phyloP scores from a whole-genome alignment of 2,113 vertebrate species.

The Nibea coibor region DNA sequence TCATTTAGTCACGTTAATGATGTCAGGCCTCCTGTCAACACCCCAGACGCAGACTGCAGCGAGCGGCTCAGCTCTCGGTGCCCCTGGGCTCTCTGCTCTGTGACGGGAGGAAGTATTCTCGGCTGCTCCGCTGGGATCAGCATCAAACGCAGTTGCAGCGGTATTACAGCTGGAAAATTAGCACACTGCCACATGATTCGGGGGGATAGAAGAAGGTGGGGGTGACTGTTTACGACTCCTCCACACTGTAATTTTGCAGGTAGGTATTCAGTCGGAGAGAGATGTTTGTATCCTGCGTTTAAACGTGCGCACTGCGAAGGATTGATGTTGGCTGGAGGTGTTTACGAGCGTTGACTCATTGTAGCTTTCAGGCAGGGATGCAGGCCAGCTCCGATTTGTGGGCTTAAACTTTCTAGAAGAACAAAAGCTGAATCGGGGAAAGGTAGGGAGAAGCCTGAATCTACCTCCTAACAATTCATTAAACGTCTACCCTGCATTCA shows the following conservation, averaged over 20 bases:
- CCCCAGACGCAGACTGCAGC: constrained; percentile 45
- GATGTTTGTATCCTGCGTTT: constrained; percentile 30
- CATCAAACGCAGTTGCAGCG: constrained; percentile 62
- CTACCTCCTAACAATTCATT: background rate
- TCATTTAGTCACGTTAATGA: constrained; percentile 74
- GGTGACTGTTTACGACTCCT: constrained; percentile 21
- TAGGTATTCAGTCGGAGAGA: constrained; percentile 22
- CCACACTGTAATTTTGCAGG: constrained; percentile 56
- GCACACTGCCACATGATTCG: constrained; percentile 37
- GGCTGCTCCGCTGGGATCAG: constrained; percentile 56
- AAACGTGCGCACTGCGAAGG: constrained; percentile 12
- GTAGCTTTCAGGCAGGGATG: constrained; percentile 27
- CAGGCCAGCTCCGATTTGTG: constrained; percentile 4
- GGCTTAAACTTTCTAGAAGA: constrained; percentile 11
- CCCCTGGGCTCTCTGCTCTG: constrained; percentile 45
- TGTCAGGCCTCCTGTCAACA: constrained; percentile 74
- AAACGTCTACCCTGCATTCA: background rate
- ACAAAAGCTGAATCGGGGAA: constrained; percentile 30
- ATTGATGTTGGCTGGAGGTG: constrained; percentile 37
- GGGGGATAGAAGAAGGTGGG: background rate
- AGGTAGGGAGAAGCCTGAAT: background rate
- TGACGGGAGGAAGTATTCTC: constrained; percentile 33
- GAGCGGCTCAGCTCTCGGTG: constrained; percentile 26
- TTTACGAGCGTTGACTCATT: constrained; percentile 64
- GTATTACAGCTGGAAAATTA: constrained; percentile 61